phyloP scores from a whole-genome alignment of 2,888 invertebrate species.

The Pycnomerus fuliginosus region DNA sequence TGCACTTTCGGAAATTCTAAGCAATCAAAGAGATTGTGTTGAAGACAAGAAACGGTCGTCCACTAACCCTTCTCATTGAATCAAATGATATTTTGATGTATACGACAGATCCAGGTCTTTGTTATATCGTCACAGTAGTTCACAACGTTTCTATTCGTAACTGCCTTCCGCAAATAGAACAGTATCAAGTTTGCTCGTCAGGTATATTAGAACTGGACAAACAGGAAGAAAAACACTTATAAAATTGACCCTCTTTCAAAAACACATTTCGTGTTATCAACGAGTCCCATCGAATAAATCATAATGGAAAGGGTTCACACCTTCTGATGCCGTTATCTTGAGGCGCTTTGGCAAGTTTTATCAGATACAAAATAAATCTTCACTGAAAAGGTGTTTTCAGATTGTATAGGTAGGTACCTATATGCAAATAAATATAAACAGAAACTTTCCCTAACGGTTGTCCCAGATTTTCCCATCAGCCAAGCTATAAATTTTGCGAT shows the following conservation, averaged over 20 bases:
- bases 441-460: constrained; percentile 13
- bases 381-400: constrained; percentile 1
- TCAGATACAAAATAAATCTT: constrained; percentile 25
- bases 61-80: background rate
- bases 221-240: constrained; percentile 14
- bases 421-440: constrained; percentile 16
- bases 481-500: constrained; percentile 1
- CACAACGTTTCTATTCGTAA: too few species aligned
- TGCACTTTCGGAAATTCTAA: too few species aligned
- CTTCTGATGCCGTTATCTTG: constrained; percentile 22
- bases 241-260: constrained; percentile 1
- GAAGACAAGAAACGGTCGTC: background rate
- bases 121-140: too few species aligned
- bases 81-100: background rate
- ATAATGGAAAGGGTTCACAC: constrained; percentile 24
- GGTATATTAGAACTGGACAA: constrained; percentile 14
- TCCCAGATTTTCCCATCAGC: constrained; percentile 10
- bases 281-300: constrained; percentile 12
- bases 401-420: constrained; percentile 9
- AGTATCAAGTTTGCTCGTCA: constrained; percentile 6
- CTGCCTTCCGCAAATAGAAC: constrained; percentile 15
- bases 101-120: too few species aligned
- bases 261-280: constrained; percentile 14
- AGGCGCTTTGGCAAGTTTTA: constrained; percentile 11
- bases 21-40: too few species aligned